Conservation (phyloP, 2,797 vertebrate genomes). For the Zenarchopterus dispar region DNA sequence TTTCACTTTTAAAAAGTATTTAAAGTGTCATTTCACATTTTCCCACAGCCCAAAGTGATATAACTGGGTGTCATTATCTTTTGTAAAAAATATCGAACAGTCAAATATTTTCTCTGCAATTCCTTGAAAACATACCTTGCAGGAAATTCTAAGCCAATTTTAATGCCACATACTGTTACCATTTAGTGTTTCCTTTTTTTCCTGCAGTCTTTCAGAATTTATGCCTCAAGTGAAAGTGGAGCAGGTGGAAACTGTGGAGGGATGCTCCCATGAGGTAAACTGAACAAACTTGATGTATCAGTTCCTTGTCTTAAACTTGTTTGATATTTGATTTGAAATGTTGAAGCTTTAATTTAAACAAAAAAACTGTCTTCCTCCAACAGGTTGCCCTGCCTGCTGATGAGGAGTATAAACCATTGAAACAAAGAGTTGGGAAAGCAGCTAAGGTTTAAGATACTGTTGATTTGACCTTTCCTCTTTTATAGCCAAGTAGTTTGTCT, state of each 20-base stretch:
- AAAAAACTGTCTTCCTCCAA: background rate
- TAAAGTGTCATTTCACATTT: too few species aligned
- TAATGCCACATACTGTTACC: too few species aligned
- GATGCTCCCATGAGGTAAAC: slow-evolving; percentile 94
- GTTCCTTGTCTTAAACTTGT: background rate
- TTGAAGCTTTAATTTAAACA: background rate
- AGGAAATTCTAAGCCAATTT: too few species aligned
- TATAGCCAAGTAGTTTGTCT: too few species aligned
- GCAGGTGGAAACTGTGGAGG: slow-evolving; percentile 93
- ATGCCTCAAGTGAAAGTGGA: slow-evolving; percentile 96
- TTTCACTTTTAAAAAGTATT: too few species aligned
- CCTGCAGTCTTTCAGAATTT: slow-evolving; percentile 88
- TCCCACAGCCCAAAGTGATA: too few species aligned
- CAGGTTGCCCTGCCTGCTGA: slow-evolving; percentile 91
- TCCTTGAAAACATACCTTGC: background rate
- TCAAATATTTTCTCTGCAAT: background rate
- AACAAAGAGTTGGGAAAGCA: slow-evolving; percentile 92
- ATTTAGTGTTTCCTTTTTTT: slow-evolving; percentile 2
- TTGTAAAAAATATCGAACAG: background rate
- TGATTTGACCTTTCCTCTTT: background rate
- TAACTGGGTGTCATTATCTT: background rate
- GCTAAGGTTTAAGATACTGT: slow-evolving; percentile 87
- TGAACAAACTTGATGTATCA: background rate
- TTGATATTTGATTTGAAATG: background rate
- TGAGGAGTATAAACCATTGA: slow-evolving; percentile 89